Evolutionary conservation across 2,797 vertebrate genomes (phyloP).

Genomic region (Chaetodon trifasciatus): DNA sequence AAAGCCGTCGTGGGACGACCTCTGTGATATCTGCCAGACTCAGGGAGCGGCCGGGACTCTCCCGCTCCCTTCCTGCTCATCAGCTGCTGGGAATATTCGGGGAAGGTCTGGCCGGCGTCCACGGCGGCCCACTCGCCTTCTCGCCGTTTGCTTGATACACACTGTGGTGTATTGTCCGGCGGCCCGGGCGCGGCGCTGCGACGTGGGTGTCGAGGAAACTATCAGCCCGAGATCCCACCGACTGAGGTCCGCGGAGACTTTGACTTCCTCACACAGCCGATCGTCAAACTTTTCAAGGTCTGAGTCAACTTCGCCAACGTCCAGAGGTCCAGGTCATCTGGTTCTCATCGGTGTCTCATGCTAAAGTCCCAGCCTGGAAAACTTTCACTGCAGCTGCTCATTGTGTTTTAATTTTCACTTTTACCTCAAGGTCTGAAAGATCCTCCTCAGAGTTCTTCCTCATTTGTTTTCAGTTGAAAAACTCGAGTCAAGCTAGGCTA

Average conservation of each 20-base stretch:
- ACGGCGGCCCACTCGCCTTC: slow-evolving; percentile 70
- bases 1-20: slow-evolving; percentile 25
- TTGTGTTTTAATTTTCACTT: too few species aligned
- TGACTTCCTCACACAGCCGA: slow-evolving; percentile 38
- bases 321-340: neutral
- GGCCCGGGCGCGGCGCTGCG: slow-evolving; percentile 42
- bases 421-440: neutral
- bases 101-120: slow-evolving; percentile 66
- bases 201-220: slow-evolving; percentile 66
- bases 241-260: slow-evolving; percentile 9
- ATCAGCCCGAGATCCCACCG: slow-evolving; percentile 15
- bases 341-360: neutral
- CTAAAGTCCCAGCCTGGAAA: neutral
- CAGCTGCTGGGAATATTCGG: slow-evolving; percentile 62
- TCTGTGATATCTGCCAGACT: slow-evolving; percentile 62
- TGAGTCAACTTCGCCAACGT: neutral
- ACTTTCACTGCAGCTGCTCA: neutral
- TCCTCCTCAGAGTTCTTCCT: too few species aligned
- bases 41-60: slow-evolving; percentile 76
- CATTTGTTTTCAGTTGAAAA: too few species aligned
- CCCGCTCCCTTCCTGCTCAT: slow-evolving; percentile 62
- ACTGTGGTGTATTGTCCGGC: slow-evolving; percentile 73
- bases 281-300: slow-evolving; percentile 1
- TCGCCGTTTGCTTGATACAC: slow-evolving; percentile 43
- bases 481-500: too few species aligned